Percentiles rank a stretch among this genome's conserved stretches.
phyloP scores from a whole-genome alignment of 2,113 vertebrate species.

The Gadus chalcogrammus region DNA sequence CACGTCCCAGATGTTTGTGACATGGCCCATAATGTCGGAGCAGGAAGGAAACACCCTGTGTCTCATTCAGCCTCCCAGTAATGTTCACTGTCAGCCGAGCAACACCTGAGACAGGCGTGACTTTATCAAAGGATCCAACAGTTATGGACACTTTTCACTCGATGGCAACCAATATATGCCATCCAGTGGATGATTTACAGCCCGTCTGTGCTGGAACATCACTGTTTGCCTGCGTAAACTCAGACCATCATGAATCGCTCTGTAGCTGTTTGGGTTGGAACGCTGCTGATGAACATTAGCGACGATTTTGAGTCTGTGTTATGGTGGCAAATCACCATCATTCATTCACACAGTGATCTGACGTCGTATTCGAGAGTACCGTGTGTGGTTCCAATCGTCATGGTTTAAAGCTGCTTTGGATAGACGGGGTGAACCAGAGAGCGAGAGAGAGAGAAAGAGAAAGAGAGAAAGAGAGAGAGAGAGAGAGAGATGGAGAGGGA shows the following conservation, averaged over 20 bases:
- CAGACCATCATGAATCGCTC: conserved; percentile 56
- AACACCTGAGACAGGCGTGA: conserved; percentile 58
- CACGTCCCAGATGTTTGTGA: neutral
- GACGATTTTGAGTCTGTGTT: conserved; percentile 43
- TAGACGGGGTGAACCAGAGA: too few species aligned
- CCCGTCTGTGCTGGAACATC: conserved; percentile 57
- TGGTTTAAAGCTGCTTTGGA: too few species aligned
- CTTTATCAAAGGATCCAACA: conserved; percentile 53
- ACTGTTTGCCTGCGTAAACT: conserved; percentile 51
- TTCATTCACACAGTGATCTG: conserved; percentile 15
- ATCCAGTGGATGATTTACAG: conserved; percentile 61
- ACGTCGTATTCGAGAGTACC: conserved; percentile 6
- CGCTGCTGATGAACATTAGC: conserved; percentile 47
- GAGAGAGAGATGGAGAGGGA: too few species aligned
- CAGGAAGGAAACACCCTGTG: conserved; percentile 37
- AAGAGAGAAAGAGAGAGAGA: too few species aligned
- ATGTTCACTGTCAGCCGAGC: conserved; percentile 39
- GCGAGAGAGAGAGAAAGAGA: too few species aligned
- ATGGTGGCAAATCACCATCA: conserved; percentile 26
- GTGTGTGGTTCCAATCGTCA: neutral
- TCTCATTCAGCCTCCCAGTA: conserved; percentile 37
- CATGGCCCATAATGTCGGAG: conserved; percentile 1
- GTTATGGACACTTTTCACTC: conserved; percentile 58
- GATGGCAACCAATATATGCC: conserved; percentile 66
- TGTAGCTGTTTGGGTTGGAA: conserved; percentile 42